Evolutionary conservation across 2,888 invertebrate genomes (phyloP), one percentile per base, ranked within the genome.

Genomic region (Macrophya annulata): DNA sequence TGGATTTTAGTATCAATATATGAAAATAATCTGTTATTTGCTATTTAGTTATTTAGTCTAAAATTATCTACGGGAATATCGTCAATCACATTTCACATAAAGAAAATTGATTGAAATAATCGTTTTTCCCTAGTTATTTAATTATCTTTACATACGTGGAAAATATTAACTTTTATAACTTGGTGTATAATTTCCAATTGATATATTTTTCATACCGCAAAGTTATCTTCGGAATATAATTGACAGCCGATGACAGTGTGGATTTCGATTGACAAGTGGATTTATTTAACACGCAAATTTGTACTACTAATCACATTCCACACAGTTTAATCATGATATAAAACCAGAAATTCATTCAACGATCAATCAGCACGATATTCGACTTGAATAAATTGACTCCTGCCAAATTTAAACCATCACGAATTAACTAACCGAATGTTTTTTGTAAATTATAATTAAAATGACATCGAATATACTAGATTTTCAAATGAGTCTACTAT

Each of bases 161-260:
- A 31, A 31, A 31, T 2, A 31, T 31, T 31, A 31, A 31, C 31
- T 31, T 3, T 2, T 31, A 31, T n/a, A n/a, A n/a, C n/a, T n/a
- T n/a, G 48, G 1, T 10, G 48, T n/a, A 8, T 21, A 9, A 59
- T 8, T 59, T 21, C 21, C 2, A n/a, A n/a, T n/a, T 59, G 59
- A 59, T 21, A 21, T 21, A n/a, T n/a, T 59, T 62, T 62, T 21
- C 25, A 62, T 21, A 62, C 12, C 12, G 25, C 62, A 25, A 3
- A 25, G 25, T 21, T n/a, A n/a, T 21, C 45, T 74, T 74, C 45
- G 45, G 10, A 12, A 25, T 77, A 77, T 77, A 77, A 77, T 55
- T 77, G 77, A 77, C 77, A 77, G 55, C 55, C 25, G 15, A 77
- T 77, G 25, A 77, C 31, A 51, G 51, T 12, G n/a, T 48, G 21